Base-by-base conservation (phyloP, 2,113 vertebrate species). In the Nettapus auritus region DNA sequence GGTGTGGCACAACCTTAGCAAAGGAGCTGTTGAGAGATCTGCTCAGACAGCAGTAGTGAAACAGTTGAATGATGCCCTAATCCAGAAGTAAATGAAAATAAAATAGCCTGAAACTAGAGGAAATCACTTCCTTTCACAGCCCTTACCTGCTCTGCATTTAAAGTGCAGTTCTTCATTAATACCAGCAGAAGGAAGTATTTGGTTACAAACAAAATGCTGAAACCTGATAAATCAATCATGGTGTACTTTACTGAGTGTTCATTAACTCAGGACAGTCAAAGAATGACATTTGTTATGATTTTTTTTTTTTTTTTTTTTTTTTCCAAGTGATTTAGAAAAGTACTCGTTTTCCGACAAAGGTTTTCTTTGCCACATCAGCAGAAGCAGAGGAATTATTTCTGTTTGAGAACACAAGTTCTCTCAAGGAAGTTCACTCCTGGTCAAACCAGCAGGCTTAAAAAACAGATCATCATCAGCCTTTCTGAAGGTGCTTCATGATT, bases 131-230 rank as follows among this genome's bases (percentile, higher is more conserved):
- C 53, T 71, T 53, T 77, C 77, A 46, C 40, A 83, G 64, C 55
- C 13, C 38, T n/a, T 17, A 28, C 52, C 67, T 48, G 26, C 8
- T 38, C 31, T 79, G 16, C 36, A 16, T 73, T 73, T 73, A 52
- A 66, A 89, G 62, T 96, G 95, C 77, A 95, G 60, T 96, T 97
- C 93, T 95, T 33, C 0, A 0, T 56, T 53, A 53, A 75, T 68
- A 33, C 95, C 95, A 93, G 93, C 84, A 97, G 96, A 94, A 95
- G 97, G 94, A 90, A 96, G 94, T 74, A 66, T 90, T 94, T 66
- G 3, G 82, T 95, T 93, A 92, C 68, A 75, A 92, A 34, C 25
- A 52, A 69, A 44, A 69, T 48, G 68, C 80, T 76, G 75, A 96
- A 90, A 67, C 60, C 76, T 71, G 90, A 81, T 55, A 70, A 83